Evolutionary conservation across 2,113 vertebrate species (phyloP).

Genomic region (Falco punctatus): DNA sequence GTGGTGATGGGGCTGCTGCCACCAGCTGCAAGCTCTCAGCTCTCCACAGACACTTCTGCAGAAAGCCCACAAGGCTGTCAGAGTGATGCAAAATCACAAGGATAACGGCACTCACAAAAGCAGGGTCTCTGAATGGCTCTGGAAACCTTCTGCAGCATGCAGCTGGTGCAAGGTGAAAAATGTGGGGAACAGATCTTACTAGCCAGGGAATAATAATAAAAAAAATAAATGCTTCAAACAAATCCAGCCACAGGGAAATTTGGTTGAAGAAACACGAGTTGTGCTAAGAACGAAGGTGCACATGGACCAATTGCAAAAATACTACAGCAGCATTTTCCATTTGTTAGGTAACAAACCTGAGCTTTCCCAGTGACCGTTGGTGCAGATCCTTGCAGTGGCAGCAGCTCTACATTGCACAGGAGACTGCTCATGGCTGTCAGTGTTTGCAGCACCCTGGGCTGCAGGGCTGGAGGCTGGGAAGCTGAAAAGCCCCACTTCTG

Average conservation of each 20-base stretch:
- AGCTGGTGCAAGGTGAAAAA: not conserved
- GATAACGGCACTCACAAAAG: not conserved
- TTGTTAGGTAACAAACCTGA: not conserved
- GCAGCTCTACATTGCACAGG: not conserved
- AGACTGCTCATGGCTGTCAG: fast-evolving
- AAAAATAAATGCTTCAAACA: not conserved
- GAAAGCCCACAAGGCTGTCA: not conserved
- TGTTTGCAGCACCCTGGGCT: not conserved
- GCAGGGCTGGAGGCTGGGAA: not conserved
- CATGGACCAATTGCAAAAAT: not conserved
- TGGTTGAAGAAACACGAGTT: not conserved
- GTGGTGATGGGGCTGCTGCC: not conserved
- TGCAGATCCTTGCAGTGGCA: fast-evolving
- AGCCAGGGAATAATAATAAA: not conserved
- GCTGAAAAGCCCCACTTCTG: not conserved
- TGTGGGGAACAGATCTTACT: not conserved
- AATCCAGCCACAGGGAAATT: not conserved
- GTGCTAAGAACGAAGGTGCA: not conserved
- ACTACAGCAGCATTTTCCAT: not conserved
- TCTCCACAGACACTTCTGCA: not conserved
- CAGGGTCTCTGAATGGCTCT: not conserved
- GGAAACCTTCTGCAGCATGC: not conserved
- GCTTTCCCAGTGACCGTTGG: fast-evolving
- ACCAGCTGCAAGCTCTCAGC: not conserved
- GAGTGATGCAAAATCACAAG: not conserved